phyloP scores from a whole-genome alignment of 2,113 vertebrate genomes.

The Otocyon megalotis region DNA sequence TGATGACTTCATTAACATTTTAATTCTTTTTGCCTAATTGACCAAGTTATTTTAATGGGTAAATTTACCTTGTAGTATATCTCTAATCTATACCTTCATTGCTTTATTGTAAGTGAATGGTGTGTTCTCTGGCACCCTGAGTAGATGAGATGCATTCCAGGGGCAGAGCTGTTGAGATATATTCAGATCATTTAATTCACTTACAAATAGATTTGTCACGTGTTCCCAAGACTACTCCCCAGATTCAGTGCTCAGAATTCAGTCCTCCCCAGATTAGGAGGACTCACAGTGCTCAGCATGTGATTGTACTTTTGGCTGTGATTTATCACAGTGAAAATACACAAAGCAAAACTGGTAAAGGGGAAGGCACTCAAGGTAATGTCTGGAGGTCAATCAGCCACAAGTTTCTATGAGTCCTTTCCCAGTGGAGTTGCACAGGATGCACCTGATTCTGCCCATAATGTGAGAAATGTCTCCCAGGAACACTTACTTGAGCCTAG shows the following conservation, averaged over 20 bases:
- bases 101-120: neutral
- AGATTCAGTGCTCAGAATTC: neutral
- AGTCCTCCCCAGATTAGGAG: neutral
- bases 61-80: neutral
- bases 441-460: neutral
- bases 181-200: neutral
- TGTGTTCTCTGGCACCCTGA: neutral
- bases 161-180: neutral
- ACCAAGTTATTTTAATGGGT: neutral
- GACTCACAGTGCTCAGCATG: neutral
- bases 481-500: neutral
- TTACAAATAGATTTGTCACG: neutral
- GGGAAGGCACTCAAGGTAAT: neutral
- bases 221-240: neutral
- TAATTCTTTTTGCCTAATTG: constrained; percentile 12
- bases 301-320: neutral
- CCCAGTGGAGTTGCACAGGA: neutral
- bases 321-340: neutral
- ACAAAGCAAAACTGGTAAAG: neutral
- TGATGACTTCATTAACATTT: constrained; percentile 16
- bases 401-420: neutral
- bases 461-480: neutral
- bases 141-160: neutral
- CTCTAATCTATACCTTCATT: neutral
- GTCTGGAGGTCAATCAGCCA: neutral